Evolutionary conservation across 2,113 vertebrate species (phyloP), one percentile per base, ranked within the genome.

Genomic region (Cromileptes altivelis): DNA sequence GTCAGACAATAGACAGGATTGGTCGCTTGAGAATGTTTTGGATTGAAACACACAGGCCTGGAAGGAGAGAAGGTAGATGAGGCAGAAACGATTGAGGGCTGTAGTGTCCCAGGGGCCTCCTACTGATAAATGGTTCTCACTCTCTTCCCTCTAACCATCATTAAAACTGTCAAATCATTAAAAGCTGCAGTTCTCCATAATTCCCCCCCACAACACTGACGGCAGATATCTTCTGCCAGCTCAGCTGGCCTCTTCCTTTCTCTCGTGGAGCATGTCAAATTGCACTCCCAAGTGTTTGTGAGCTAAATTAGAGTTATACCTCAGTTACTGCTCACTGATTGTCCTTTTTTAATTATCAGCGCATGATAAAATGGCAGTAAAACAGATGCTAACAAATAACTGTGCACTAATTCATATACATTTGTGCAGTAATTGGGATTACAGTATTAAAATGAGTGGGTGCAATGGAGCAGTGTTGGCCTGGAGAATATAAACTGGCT

Each of bases 111-210:
- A 27, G 23, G 57, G 75, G 80, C n/a, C 23, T 75, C 49, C 19
- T 74, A 2, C 70, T 80, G 81, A 82, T 85, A 69, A 83, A 89
- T 85, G 67, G 30, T 62, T 84, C 55, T 14, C 55, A 19, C 49
- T 23, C 21, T 63, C 68, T 50, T 86, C 74, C 69, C 64, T 58
- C 64, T 53, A 75, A 79, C 75, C 80, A 49, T 85, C 81, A 80
- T 91, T 84, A 88, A 88, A 86, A 69, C 83, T 72, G 76, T 77
- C 77, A 67, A 75, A 82, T 82, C 57, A 82, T 84, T 80, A 84
- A 78, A 87, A 78, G 80, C 70, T 78, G 50, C 64, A 65, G 74
- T 75, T 65, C 19, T 67, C 42, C 1, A 50, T 61, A 70, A 52
- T 33, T 15, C n/a, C 53, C n/a, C n/a, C 53, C n/a, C 37, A 23